Conservation (phyloP, 2,113 vertebrate genomes). For the Burhinus bistriatus region DNA sequence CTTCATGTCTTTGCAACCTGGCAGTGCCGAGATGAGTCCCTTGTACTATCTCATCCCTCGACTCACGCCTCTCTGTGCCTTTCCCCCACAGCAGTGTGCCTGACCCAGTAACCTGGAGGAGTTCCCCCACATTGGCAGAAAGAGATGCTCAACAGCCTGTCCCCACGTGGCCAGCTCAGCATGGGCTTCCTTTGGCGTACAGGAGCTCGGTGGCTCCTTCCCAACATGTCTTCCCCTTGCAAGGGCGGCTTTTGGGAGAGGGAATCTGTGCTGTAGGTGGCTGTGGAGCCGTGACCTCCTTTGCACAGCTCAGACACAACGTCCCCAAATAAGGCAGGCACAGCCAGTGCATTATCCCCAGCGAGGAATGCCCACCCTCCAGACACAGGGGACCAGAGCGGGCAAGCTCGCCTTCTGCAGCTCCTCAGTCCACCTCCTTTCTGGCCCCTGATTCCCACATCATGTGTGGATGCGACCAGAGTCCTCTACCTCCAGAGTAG, state of each 20-base stretch:
- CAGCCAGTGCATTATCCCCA: accelerated
- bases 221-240: accelerated
- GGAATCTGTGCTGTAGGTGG: neutral
- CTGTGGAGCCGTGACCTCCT: neutral
- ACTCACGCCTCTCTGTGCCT: neutral
- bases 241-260: neutral
- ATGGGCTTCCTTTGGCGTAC: neutral
- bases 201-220: neutral
- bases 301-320: neutral
- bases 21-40: neutral
- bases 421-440: neutral
- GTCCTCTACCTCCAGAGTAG: neutral
- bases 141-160: neutral
- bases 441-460: neutral
- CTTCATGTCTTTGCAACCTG: neutral
- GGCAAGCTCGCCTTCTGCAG: neutral
- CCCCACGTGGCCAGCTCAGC: neutral
- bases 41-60: neutral
- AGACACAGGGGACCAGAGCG: neutral
- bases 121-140: neutral
- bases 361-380: neutral
- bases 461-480: neutral
- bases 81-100: neutral
- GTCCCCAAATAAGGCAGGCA: accelerated
- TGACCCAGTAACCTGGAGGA: neutral